These are phyloP conservation scores for Fragum fragum DNA, from an alignment of 2,888 invertebrate genomes.

Conservation along the genomic window DNA sequence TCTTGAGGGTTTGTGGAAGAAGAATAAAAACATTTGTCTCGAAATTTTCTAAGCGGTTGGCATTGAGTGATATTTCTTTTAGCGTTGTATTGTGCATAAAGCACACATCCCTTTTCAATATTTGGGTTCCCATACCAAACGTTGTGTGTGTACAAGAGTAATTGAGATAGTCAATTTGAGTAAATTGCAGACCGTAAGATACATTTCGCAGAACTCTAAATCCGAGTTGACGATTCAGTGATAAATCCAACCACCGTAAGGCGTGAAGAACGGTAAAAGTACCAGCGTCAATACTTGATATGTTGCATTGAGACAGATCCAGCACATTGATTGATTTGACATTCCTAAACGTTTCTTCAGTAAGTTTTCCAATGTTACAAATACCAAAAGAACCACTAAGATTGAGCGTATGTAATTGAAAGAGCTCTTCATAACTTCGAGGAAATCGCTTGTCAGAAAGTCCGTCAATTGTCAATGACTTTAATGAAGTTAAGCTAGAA, in stretches of 20 bases:
- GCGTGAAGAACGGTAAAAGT: background rate
- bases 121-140: conserved; percentile 39
- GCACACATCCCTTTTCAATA: conserved; percentile 43
- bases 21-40: conserved; percentile 37
- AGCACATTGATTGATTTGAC: background rate
- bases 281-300: conserved; percentile 17
- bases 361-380: conserved; percentile 4
- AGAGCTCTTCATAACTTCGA: background rate
- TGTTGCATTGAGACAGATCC: background rate
- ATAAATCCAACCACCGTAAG: conserved; percentile 40
- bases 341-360: background rate
- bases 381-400: conserved; percentile 2
- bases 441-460: background rate
- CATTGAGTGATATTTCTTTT: conserved; percentile 36
- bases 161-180: conserved; percentile 40
- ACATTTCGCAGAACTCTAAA: conserved; percentile 39
- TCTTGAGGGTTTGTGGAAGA: conserved; percentile 31
- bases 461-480: conserved; percentile 8
- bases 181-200: conserved; percentile 53
- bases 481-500: background rate
- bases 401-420: background rate
- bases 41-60: conserved; percentile 35
- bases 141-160: conserved; percentile 42
- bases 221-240: conserved; percentile 44
- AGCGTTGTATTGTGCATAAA: conserved; percentile 50